Evolutionary conservation across 1,140 invertebrate species (phyloP).

Genomic region (Pomacea maculata): DNA sequence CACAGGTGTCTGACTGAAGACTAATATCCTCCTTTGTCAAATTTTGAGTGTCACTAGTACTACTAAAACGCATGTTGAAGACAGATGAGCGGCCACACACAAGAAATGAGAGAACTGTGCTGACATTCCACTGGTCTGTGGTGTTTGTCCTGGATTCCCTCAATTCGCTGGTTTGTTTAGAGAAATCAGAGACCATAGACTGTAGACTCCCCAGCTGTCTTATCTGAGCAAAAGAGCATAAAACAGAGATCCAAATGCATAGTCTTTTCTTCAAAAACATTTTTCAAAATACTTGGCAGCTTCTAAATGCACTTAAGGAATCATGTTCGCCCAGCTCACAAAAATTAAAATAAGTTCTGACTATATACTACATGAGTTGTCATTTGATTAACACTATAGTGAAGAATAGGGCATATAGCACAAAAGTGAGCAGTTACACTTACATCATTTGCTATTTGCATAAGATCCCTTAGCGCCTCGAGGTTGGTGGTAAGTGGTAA

Average conservation of each 20-base stretch:
- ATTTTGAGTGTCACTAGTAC: not conserved
- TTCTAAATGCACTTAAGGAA: too few species aligned
- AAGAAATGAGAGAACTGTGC: not conserved
- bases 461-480: constrained; percentile 7
- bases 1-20: not conserved
- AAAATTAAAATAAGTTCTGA: too few species aligned
- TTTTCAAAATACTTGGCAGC: too few species aligned
- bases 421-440: constrained; percentile 5
- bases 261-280: too few species aligned
- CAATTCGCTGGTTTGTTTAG: not conserved
- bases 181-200: constrained; percentile 2
- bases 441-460: constrained; percentile 23
- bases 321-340: too few species aligned
- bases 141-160: not conserved
- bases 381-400: too few species aligned
- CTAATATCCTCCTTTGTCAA: not conserved
- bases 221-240: constrained; percentile 9
- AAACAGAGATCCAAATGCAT: too few species aligned
- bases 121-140: constrained; percentile 3
- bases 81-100: constrained; percentile 16
- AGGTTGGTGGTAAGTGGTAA: constrained; percentile 12
- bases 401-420: too few species aligned
- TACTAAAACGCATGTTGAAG: not conserved
- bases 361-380: too few species aligned
- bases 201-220: constrained; percentile 22